A percentile compares a stretch with the other conserved stretches of the same genome.
phyloP scores from a whole-genome alignment of 2,888 invertebrate genomes.

The Noctua fimbriata region DNA sequence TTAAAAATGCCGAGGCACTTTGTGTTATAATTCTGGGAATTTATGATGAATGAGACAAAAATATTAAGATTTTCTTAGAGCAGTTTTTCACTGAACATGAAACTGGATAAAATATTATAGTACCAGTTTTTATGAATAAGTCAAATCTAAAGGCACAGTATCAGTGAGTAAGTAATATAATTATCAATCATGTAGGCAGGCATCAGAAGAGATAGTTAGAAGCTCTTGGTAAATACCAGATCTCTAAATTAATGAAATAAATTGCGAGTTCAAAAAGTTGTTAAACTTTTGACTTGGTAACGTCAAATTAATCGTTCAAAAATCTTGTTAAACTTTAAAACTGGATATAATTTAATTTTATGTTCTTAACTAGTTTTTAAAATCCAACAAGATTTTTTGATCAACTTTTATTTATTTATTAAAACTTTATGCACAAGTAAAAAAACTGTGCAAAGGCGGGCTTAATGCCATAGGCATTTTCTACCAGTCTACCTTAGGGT shows the following conservation, averaged over 20 bases:
- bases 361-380: neutral
- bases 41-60: slow-evolving; percentile 5
- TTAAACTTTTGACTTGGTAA: neutral
- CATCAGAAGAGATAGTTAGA: too few relatives aligned
- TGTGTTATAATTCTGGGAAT: slow-evolving; percentile 6
- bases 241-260: neutral
- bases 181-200: neutral
- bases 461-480: too few relatives aligned
- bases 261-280: neutral
- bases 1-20: slow-evolving; percentile 28
- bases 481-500: too few relatives aligned
- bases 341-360: neutral
- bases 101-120: neutral
- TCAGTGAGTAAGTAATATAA: neutral
- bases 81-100: neutral
- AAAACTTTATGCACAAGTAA: too few relatives aligned
- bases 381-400: neutral
- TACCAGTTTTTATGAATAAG: neutral
- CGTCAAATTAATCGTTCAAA: neutral
- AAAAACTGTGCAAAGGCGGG: too few relatives aligned
- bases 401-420: too few relatives aligned
- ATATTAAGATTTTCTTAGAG: neutral
- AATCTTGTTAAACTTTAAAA: neutral
- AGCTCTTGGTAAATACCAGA: neutral
- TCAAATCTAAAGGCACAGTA: neutral